Conservation (phyloP, 2,888 invertebrate genomes). For the Trisateles emortualis region DNA sequence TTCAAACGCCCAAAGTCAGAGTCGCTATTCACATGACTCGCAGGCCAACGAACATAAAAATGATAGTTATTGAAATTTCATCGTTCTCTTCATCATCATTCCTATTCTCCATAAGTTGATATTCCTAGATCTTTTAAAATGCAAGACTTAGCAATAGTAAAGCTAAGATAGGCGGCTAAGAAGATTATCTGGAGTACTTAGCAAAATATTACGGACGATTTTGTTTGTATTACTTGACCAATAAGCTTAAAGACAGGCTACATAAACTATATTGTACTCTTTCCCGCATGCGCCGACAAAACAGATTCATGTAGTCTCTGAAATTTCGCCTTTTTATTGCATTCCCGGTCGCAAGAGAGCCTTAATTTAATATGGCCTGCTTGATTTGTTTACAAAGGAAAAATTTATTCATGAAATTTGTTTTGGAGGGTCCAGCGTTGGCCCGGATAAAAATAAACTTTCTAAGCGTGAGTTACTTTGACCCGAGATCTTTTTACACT, state of each 20-base stretch:
- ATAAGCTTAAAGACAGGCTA: background rate
- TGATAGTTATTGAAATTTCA: too few species aligned
- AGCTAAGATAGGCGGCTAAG: too few species aligned
- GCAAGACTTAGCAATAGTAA: too few species aligned
- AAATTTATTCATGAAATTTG: constrained; percentile 87
- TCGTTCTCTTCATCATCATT: too few species aligned
- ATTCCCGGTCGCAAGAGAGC: constrained; percentile 68
- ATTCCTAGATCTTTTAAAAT: too few species aligned
- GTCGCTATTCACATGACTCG: too few species aligned
- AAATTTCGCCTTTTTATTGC: constrained; percentile 68
- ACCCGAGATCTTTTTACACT: constrained; percentile 56
- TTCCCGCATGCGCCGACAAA: constrained; percentile 4
- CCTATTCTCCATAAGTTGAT: too few species aligned
- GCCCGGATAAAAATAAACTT: constrained; percentile 76
- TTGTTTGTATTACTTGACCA: background rate
- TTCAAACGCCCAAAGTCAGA: too few species aligned
- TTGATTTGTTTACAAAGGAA: constrained; percentile 86
- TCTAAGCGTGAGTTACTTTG: constrained; percentile 72
- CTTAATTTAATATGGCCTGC: constrained; percentile 82
- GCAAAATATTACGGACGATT: background rate
- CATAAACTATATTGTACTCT: constrained; percentile 2
- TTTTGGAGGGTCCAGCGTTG: constrained; percentile 72
- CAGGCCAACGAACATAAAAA: too few species aligned
- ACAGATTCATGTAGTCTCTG: constrained; percentile 44
- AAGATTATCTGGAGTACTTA: too few species aligned